Conservation (phyloP, 1,140 invertebrate genomes). For the Leptoteleia sp. region DNA sequence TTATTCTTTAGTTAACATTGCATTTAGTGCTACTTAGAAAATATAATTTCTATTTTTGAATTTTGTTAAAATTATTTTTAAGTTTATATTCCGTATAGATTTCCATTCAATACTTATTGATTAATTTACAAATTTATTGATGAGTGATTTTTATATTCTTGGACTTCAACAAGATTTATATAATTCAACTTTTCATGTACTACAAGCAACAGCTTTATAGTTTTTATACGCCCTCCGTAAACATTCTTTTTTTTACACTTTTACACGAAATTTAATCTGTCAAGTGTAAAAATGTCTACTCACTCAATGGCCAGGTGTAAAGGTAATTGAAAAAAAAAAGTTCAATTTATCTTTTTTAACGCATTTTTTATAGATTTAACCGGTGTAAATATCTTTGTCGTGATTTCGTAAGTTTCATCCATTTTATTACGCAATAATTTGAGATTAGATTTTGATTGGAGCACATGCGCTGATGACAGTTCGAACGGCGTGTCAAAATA, state of each 20-base stretch:
- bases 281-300: slow-evolving; percentile 30
- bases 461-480: slow-evolving; percentile 1
- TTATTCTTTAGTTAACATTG: too few relatives aligned
- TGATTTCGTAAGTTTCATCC: neutral
- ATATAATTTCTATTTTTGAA: too few relatives aligned
- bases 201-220: too few relatives aligned
- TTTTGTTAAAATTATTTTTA: too few relatives aligned
- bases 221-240: too few relatives aligned
- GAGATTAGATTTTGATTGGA: slow-evolving; percentile 9
- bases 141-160: too few relatives aligned
- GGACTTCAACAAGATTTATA: too few relatives aligned
- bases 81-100: too few relatives aligned
- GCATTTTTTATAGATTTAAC: slow-evolving; percentile 9
- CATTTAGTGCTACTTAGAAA: too few relatives aligned
- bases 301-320: slow-evolving; percentile 32
- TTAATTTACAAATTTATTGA: too few relatives aligned
- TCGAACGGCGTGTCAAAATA: slow-evolving; percentile 23
- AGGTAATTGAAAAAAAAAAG: slow-evolving; percentile 21
- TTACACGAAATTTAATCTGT: slow-evolving; percentile 19
- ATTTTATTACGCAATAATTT: slow-evolving; percentile 4
- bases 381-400: slow-evolving; percentile 24
- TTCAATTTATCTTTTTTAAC: slow-evolving; percentile 19
- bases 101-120: too few relatives aligned
- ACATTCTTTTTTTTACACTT: slow-evolving; percentile 18
- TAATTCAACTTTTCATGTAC: too few relatives aligned